These are phyloP conservation scores for Spialia ferax DNA, from an alignment of 2,888 invertebrate species.

Conservation along the genomic window DNA sequence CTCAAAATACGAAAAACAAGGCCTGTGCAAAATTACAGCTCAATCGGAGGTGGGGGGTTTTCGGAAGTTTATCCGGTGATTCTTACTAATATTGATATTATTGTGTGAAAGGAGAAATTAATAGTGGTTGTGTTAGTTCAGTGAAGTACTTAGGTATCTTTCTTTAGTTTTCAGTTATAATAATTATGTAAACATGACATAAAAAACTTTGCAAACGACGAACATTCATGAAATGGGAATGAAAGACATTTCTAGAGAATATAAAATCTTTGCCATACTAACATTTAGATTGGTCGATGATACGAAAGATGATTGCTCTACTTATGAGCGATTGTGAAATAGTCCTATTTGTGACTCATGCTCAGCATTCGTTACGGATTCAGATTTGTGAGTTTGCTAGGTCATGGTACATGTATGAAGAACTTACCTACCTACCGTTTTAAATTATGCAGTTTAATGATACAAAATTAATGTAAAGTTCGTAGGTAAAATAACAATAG, in stretches of 20 bases:
- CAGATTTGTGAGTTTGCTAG: background rate
- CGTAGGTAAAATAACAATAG: too few species aligned
- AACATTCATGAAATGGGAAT: background rate
- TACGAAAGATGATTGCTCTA: conserved; percentile 67
- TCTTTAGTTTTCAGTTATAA: too few species aligned
- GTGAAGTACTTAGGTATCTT: too few species aligned
- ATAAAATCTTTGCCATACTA: conserved; percentile 41
- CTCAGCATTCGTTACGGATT: background rate
- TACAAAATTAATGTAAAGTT: background rate
- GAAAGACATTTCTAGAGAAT: conserved; percentile 10
- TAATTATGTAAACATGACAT: too few species aligned
- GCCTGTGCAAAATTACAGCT: too few species aligned
- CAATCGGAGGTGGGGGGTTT: too few species aligned
- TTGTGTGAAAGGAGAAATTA: too few species aligned
- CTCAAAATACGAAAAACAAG: too few species aligned
- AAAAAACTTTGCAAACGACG: background rate
- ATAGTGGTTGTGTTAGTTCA: too few species aligned
- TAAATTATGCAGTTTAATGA: background rate
- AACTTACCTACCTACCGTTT: too few species aligned
- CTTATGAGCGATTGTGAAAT: conserved; percentile 67
- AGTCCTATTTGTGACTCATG: conserved; percentile 29
- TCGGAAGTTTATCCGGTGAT: too few species aligned
- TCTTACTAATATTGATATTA: background rate
- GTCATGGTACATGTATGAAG: background rate
- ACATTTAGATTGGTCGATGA: conserved; percentile 65